A percentile compares a stretch with the other conserved stretches of the same genome.
phyloP scores from a whole-genome alignment of 2,888 invertebrate genomes.

The Lampropteryx suffumata region DNA sequence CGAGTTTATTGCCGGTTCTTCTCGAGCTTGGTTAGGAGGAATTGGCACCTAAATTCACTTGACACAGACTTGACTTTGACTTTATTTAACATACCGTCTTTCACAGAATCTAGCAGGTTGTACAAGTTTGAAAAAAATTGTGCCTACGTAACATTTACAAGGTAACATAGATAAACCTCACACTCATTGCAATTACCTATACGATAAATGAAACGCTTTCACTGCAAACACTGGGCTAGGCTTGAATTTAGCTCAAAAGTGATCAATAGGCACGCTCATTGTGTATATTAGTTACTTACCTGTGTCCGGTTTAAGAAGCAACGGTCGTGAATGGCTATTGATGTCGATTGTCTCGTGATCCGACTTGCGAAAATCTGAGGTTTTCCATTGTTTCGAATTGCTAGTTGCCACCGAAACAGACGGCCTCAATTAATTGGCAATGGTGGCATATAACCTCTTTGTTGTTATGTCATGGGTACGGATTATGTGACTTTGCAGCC shows the following conservation, averaged over 20 bases:
- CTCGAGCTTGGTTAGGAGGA: no score
- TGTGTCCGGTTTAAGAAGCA: slow-evolving; percentile 45
- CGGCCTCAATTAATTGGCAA: slow-evolving; percentile 35
- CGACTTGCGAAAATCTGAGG: slow-evolving; percentile 50
- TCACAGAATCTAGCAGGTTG: no score
- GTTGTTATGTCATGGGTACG: slow-evolving; percentile 7
- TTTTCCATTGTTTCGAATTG: slow-evolving; percentile 52
- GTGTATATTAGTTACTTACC: slow-evolving; percentile 46
- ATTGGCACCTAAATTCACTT: no score
- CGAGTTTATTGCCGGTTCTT: no score
- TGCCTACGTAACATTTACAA: no score
- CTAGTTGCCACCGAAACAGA: slow-evolving; percentile 44
- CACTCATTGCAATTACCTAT: no score
- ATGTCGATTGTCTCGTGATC: slow-evolving; percentile 47
- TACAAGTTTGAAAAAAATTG: no score
- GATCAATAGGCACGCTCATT: slow-evolving; percentile 44
- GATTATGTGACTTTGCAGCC: background rate
- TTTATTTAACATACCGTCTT: no score
- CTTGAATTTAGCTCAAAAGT: slow-evolving; percentile 35
- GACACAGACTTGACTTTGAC: no score
- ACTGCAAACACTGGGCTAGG: slow-evolving; percentile 16
- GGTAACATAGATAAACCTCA: no score
- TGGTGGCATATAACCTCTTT: slow-evolving; percentile 7
- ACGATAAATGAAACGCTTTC: no score
- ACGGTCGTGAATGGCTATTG: slow-evolving; percentile 39